These are phyloP conservation scores for Loriculus beryllinus DNA, from an alignment of 2,797 vertebrate species.

Conservation along the genomic window DNA sequence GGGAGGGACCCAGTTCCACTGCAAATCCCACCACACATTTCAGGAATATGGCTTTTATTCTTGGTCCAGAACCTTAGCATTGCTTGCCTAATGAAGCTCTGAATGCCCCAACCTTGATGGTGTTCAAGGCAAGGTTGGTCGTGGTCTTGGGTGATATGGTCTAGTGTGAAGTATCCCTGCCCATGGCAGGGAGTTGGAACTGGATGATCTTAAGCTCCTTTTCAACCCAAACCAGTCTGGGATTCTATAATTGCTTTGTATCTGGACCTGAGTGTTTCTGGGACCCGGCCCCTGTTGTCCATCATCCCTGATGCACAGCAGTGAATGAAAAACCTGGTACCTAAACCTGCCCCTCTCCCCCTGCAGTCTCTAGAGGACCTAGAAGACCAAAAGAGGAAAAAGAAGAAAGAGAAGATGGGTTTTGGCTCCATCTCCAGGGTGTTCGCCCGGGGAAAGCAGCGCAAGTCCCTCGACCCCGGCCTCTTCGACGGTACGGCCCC, in stretches of 20 bases:
- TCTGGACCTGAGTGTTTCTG: not conserved
- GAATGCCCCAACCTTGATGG: not conserved
- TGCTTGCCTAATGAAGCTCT: not conserved
- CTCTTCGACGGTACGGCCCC: constrained; percentile 96
- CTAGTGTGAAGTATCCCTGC: not conserved
- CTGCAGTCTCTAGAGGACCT: constrained; percentile 95
- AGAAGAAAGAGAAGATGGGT: constrained; percentile 98
- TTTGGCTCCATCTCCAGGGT: constrained; percentile 96
- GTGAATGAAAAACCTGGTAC: accelerated
- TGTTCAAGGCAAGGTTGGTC: not conserved
- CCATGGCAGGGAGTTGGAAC: not conserved
- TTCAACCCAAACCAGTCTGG: not conserved
- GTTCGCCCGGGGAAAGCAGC: constrained; percentile 93
- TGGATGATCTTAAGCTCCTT: not conserved
- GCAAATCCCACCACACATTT: not conserved
- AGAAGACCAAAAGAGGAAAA: constrained; percentile 98
- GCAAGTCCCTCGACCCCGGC: constrained; percentile 94
- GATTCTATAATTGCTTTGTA: not conserved
- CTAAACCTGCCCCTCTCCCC: not conserved
- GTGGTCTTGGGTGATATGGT: not conserved
- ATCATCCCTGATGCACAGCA: accelerated
- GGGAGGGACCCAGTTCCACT: not conserved
- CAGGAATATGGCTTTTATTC: not conserved
- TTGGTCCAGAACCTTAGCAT: not conserved
- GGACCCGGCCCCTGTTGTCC: not conserved